Base-by-base conservation (phyloP, 2,797 vertebrate genomes). In the Morus bassanus region DNA sequence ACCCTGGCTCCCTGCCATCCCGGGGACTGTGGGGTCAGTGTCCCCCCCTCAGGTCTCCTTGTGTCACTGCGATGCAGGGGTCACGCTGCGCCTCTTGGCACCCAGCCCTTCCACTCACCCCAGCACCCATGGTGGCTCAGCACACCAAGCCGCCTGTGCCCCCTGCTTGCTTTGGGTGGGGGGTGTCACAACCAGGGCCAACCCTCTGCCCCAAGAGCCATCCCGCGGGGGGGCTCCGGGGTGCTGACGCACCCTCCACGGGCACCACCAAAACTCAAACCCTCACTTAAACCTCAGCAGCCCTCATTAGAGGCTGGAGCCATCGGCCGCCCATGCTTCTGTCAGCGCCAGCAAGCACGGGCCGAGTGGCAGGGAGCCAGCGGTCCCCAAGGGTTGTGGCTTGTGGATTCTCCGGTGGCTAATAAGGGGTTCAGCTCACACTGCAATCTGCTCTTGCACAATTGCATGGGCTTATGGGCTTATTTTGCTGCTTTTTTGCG, bases 221-320 rank as follows among this genome's bases (percentile, higher is more conserved):
- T 8, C 39, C 35, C 6, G 0, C 1, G 10, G 16, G 10, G 12
- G 15, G 13, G 1, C 7, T 50, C 17, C 0, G 2, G 28, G 70
- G 48, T 1, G 1, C 43, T 46, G 87, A 21, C n/a, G 6, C 61
- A 5, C 12, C 5, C 2, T 8, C 64, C 59, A 4, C 0, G 1
- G 85, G 35, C 91, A 56, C 28, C 76, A 46, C 14, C 35, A n/a
- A 5, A 67, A 9, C 28, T 9, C 65, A 75, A 70, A 2, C 0
- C 65, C 33, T 8, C 4, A 2, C 10, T 79, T 21, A 43, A 23
- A 82, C 63, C 64, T 17, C 48, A 3, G 16, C 74, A 43, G 53
- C 25, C 33, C 54, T 79, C 68, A 10, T 4, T 15, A 78, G 73
- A 6, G 68, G 77, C 84, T 2, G 91, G 65, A 91, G 91, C 53